Conservation (phyloP, 2,888 invertebrate genomes). For the Synanthedon vespiformis region DNA sequence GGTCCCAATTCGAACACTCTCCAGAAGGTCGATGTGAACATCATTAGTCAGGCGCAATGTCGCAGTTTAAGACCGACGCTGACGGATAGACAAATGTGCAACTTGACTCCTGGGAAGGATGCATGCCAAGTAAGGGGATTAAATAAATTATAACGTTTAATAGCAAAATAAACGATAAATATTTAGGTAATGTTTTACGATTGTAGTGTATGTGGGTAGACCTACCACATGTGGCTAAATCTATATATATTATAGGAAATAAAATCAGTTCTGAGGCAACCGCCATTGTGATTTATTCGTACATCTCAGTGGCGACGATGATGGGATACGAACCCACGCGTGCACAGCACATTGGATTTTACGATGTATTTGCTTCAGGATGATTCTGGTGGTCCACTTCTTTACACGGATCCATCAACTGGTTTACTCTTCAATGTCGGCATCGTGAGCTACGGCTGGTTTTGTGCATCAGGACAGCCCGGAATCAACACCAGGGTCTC, state of each 20-base stretch:
- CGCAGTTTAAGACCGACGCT: conserved; percentile 15
- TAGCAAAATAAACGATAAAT: no score
- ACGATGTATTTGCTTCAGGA: conserved; percentile 25
- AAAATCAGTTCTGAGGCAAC: no score
- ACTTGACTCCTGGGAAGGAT: conserved; percentile 60
- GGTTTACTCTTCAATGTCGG: conserved; percentile 51
- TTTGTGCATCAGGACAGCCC: conserved; percentile 62
- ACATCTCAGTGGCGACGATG: no score
- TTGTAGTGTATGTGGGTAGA: no score
- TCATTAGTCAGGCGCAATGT: conserved; percentile 57
- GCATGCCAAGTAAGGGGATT: conserved; percentile 66
- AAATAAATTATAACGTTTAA: no score
- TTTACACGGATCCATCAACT: conserved; percentile 54
- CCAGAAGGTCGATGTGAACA: conserved; percentile 61
- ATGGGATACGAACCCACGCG: no score
- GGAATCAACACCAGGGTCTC: conserved; percentile 70
- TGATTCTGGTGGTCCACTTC: conserved; percentile 71
- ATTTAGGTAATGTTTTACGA: no score
- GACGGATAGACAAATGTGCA: conserved; percentile 54
- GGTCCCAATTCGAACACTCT: conserved; percentile 61
- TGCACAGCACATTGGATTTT: no score
- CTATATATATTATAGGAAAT: no score
- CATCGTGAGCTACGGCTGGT: conserved; percentile 66
- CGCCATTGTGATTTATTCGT: no score
- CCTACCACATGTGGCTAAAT: no score